A percentile compares a stretch with the other conserved stretches of the same genome.
Evolutionary conservation across 2,113 vertebrate genomes (phyloP).

Genomic region (Amazona guildingii): DNA sequence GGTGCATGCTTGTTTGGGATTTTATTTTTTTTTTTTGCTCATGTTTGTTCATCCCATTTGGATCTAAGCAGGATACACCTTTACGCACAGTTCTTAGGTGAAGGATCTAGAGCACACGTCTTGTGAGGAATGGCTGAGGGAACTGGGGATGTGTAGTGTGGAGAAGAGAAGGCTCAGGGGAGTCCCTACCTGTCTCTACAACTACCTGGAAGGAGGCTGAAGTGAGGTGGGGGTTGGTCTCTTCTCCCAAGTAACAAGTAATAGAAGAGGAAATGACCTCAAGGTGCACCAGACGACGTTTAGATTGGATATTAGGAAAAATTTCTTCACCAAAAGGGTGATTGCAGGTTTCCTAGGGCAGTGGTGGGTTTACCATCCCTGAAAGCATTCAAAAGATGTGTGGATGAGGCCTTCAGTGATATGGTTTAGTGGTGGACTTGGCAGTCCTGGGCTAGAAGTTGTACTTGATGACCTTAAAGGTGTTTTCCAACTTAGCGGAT

Average conservation of each 20-base stretch:
- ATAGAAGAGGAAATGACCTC: neutral
- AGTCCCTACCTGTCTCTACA: neutral
- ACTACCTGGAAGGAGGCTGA: neutral
- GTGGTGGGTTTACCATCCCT: neutral
- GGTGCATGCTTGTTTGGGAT: fast-evolving
- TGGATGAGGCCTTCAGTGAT: neutral
- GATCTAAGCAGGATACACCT: neutral
- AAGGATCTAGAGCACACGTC: neutral
- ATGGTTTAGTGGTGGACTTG: neutral
- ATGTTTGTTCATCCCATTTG: neutral
- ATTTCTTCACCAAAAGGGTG: neutral
- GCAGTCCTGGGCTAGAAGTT: neutral
- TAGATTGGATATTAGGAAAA: neutral
- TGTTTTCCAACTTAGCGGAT: neutral
- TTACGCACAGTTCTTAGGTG: neutral
- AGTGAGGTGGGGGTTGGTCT: neutral
- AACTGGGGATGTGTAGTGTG: neutral
- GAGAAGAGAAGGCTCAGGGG: neutral
- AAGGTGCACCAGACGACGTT: neutral
- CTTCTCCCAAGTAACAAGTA: neutral
- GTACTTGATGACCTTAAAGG: neutral
- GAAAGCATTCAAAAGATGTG: neutral
- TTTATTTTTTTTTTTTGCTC: neutral
- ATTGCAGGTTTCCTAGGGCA: neutral
- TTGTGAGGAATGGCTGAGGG: neutral